Conservation (phyloP, 2,113 vertebrate genomes). For the Ptychochromis oligacanthus region DNA sequence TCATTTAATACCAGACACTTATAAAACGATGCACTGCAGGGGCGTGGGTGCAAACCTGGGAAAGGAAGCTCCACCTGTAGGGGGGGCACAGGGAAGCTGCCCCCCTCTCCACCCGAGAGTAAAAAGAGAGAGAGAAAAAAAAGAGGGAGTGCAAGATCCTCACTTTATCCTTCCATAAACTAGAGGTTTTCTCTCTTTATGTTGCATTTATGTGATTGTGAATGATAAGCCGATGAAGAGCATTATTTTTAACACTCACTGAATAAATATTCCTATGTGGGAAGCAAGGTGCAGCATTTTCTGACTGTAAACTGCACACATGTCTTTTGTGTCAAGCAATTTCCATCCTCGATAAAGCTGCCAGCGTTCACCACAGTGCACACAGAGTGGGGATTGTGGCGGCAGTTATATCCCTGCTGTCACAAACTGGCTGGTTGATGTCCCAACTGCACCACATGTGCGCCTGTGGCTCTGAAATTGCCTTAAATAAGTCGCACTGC, state of each 20-base stretch:
- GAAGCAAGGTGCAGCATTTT: not conserved
- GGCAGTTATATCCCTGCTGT: constrained; percentile 16
- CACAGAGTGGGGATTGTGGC: not conserved
- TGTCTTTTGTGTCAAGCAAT: not conserved
- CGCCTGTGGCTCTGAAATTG: constrained; percentile 21
- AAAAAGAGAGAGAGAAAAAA: not conserved
- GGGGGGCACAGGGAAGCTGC: not conserved
- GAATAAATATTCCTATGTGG: not conserved
- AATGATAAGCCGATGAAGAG: not conserved
- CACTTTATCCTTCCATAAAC: not conserved
- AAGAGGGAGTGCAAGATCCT: not conserved
- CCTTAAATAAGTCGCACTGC: constrained; percentile 36
- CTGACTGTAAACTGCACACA: not conserved
- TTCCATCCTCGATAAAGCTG: not conserved
- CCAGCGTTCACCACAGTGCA: not conserved
- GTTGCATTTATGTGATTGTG: not conserved
- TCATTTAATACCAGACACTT: not conserved
- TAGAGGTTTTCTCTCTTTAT: not conserved
- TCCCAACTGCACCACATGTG: not conserved
- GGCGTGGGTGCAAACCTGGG: not conserved
- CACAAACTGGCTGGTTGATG: constrained; percentile 7
- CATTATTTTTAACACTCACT: not conserved
- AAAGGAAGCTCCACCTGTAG: not conserved
- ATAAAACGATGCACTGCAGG: not conserved
- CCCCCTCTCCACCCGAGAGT: not conserved